Conservation (phyloP, 2,797 vertebrate species). For the Anniella stebbinsi region DNA sequence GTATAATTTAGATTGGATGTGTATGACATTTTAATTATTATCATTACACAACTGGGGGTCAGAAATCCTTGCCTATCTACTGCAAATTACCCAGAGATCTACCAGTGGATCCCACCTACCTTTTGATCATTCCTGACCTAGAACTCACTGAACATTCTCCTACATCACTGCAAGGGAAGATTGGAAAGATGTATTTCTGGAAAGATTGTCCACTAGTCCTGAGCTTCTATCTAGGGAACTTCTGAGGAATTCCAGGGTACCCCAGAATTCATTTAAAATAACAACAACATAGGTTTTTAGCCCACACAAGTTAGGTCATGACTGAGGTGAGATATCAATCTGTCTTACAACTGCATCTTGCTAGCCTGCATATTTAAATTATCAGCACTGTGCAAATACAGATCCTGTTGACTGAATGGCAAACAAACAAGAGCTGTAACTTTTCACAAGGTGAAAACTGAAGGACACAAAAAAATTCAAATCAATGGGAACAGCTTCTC, state of each 20-base stretch:
- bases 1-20: too few relatives aligned
- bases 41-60: too few relatives aligned
- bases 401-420: not conserved
- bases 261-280: too few relatives aligned
- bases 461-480: not conserved
- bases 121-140: not conserved
- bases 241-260: too few relatives aligned
- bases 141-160: not conserved
- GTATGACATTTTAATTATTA: too few relatives aligned
- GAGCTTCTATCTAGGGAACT: too few relatives aligned
- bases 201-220: not conserved
- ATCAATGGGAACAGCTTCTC: not conserved
- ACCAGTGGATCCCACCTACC: too few relatives aligned
- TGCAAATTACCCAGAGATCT: too few relatives aligned
- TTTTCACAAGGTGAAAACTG: not conserved
- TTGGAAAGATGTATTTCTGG: not conserved
- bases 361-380: not conserved
- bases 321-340: not conserved
- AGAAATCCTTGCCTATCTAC: too few relatives aligned
- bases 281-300: too few relatives aligned
- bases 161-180: not conserved
- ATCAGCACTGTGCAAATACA: not conserved
- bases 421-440: not conserved
- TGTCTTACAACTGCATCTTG: not conserved
- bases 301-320: too few relatives aligned